Evolutionary conservation across 1,140 invertebrate genomes (phyloP), one percentile per base, ranked within the genome.

Genomic region (Rhynchophorus ferrugineus): DNA sequence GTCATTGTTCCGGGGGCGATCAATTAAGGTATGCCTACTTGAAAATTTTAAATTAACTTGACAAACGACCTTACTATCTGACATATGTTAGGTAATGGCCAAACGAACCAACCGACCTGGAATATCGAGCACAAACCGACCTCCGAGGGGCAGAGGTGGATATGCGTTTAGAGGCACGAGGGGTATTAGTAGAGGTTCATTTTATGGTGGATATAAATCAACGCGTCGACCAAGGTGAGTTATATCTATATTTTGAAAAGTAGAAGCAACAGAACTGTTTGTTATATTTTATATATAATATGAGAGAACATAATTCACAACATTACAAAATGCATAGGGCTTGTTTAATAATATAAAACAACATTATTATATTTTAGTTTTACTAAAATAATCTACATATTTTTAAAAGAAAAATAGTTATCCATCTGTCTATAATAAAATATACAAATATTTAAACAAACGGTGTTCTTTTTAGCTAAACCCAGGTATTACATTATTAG

Each of bases 81-180:
- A n/a, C n/a, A n/a, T n/a, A n/a, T n/a, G 13, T 16, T 36, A 94
- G 89, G 95, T 99, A 39, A 88, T 89, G 81, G 83, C 88, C 7
- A 99, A 99, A 73, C 79, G 96, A 72, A 99, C 96, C 43, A 99
- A 99, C 74, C 82, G 90, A 65, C 96, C 95, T 42, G 96, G 96
- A 22, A 81, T 99, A 59, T 93, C 89, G 56, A 83, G 90, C 46
- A 98, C 95, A 44, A 96, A 98, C 73, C 79, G 95, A 64, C 89
- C 85, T 42, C 83, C 89, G 17, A 76, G 87, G 56, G 83, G 84
- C 39, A 74, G 78, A 59, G 75, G 80, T 56, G 78, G 83, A 29
- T 79, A 80, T 2, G 78, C 84, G 29, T 80, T 81, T 3, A 76
- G 85, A 61, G 79, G 79, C 35, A 78, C 74, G 33, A 68, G 83